These are phyloP conservation scores for Nomada ruficornis DNA, from an alignment of 2,888 invertebrate species.

Conservation along the genomic window DNA sequence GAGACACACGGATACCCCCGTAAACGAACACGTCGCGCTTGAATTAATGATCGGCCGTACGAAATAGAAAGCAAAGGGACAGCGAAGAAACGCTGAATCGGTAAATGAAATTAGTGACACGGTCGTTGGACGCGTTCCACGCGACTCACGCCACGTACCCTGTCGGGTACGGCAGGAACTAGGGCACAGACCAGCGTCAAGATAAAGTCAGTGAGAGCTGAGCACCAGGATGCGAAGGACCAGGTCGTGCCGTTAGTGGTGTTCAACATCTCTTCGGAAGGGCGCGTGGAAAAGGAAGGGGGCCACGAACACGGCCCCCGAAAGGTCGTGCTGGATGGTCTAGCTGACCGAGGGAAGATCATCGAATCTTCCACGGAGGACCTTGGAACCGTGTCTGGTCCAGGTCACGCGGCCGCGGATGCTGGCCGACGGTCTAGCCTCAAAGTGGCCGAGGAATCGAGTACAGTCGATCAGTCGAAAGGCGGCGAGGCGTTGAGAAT, in stretches of 20 bases:
- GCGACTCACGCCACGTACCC: constrained; percentile 72
- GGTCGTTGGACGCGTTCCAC: constrained; percentile 32
- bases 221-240: constrained; percentile 78
- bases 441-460: constrained; percentile 44
- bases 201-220: constrained; percentile 78
- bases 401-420: constrained; percentile 55
- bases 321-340: constrained; percentile 76
- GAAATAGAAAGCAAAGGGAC: background rate
- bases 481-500: constrained; percentile 26
- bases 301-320: constrained; percentile 79
- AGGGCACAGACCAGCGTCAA: constrained; percentile 77
- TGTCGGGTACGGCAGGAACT: constrained; percentile 77
- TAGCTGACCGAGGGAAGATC: constrained; percentile 45
- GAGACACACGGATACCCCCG: no score
- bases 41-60: constrained; percentile 13
- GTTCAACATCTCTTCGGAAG: constrained; percentile 74
- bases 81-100: constrained; percentile 20
- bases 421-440: constrained; percentile 28
- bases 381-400: constrained; percentile 33
- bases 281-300: constrained; percentile 75
- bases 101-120: constrained; percentile 60
- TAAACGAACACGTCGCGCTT: background rate
- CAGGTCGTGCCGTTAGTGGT: constrained; percentile 79
- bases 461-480: constrained; percentile 20
- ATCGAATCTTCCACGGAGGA: constrained; percentile 39